phyloP scores from a whole-genome alignment of 2,113 vertebrate species.

The Acrocephalus arundinaceus region DNA sequence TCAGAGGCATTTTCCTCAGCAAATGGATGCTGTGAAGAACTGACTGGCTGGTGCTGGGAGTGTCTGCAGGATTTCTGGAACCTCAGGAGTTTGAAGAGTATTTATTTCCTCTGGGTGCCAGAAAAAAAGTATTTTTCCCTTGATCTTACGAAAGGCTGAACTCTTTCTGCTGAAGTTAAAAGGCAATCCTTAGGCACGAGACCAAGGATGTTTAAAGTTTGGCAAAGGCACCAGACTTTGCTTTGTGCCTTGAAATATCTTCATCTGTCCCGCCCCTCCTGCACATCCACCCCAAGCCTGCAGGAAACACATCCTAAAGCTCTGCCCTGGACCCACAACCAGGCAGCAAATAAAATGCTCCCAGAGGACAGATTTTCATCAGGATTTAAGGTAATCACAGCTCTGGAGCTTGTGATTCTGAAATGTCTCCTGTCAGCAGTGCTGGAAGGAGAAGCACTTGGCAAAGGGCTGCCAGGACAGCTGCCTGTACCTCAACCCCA shows the following conservation, averaged over 20 bases:
- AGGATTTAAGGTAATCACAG: neutral
- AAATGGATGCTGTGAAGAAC: neutral
- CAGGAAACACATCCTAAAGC: neutral
- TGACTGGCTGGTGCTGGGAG: neutral
- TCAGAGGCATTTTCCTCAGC: neutral
- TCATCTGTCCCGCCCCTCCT: fast-evolving
- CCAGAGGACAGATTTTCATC: neutral
- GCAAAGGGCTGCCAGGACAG: neutral
- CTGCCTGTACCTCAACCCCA: fast-evolving
- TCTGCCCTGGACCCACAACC: neutral
- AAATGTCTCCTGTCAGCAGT: neutral
- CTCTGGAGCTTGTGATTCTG: neutral
- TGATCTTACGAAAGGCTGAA: neutral
- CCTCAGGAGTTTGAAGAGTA: neutral
- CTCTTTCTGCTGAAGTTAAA: neutral
- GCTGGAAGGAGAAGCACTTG: neutral
- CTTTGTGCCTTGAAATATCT: neutral
- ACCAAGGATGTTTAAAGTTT: neutral
- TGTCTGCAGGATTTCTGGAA: constrained; percentile 7
- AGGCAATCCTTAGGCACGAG: neutral
- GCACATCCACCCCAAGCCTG: neutral
- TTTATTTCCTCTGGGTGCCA: neutral
- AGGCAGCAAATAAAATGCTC: neutral
- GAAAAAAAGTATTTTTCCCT: neutral
- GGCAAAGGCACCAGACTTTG: neutral